phyloP scores from a whole-genome alignment of 2,113 vertebrate species.

The Hippocampus abdominalis region DNA sequence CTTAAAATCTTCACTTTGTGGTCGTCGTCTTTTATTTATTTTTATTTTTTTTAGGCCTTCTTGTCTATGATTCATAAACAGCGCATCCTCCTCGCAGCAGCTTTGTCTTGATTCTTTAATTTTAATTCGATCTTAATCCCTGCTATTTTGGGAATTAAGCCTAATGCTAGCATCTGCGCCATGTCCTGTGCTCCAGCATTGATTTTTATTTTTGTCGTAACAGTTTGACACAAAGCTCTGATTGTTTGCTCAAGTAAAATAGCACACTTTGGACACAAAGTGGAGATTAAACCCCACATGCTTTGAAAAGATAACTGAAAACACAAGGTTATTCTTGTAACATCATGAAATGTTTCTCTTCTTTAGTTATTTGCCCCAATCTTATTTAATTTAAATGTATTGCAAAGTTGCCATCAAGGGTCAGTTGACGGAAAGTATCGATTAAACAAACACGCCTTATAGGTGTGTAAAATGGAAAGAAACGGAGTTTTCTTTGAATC shows the following conservation, averaged over 20 bases:
- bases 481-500: background rate
- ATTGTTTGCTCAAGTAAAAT: background rate
- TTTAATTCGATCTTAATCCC: conserved; percentile 65
- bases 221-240: background rate
- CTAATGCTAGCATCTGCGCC: conserved; percentile 58
- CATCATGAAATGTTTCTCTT: background rate
- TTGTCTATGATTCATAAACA: conserved; percentile 39
- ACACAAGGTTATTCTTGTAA: background rate
- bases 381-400: background rate
- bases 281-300: background rate
- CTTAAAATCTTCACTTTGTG: conserved; percentile 46
- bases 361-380: background rate
- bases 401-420: background rate
- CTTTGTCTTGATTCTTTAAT: conserved; percentile 60
- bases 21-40: conserved; percentile 39
- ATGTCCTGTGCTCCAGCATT: conserved; percentile 37
- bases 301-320: background rate
- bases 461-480: background rate
- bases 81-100: conserved; percentile 43
- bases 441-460: background rate
- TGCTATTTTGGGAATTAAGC: conserved; percentile 65
- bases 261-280: conserved; percentile 2
- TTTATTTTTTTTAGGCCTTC: conserved; percentile 1
- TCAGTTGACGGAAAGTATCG: background rate
- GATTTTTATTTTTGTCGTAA: background rate